Evolutionary conservation across 2,113 vertebrate genomes (phyloP).

Genomic region (Mellivora capensis): DNA sequence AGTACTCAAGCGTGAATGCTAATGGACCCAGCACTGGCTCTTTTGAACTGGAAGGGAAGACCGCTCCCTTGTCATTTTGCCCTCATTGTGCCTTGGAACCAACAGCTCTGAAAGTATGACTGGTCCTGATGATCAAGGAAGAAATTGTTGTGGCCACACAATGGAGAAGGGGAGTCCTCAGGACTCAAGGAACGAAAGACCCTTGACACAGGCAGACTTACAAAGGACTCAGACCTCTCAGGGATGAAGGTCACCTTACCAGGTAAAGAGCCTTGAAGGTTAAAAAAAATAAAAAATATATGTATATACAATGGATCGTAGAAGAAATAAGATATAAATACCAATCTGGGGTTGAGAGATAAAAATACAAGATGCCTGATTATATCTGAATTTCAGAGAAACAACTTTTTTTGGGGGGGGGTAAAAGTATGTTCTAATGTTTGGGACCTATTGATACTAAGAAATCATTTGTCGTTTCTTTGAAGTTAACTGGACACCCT

Average conservation of each 20-base stretch:
- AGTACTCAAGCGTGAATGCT: not conserved
- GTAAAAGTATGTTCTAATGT: not conserved
- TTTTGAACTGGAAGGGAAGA: not conserved
- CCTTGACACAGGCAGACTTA: not conserved
- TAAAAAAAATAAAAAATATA: not conserved
- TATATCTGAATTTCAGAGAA: not conserved
- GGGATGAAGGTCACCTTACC: not conserved
- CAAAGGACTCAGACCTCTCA: not conserved
- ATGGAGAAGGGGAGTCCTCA: not conserved
- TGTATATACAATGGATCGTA: not conserved
- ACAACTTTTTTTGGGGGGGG: not conserved
- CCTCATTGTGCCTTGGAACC: not conserved
- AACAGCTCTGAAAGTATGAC: not conserved
- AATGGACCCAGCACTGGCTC: not conserved
- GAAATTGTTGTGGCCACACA: not conserved
- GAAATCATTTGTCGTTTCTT: not conserved
- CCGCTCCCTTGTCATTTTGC: not conserved
- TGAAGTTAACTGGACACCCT: not conserved
- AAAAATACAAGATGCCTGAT: not conserved
- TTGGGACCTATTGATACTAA: not conserved
- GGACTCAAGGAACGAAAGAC: not conserved
- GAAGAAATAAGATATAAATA: not conserved
- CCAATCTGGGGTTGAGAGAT: not conserved
- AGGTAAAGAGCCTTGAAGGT: not conserved
- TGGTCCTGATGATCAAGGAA: not conserved